Conservation (phyloP, 2,113 vertebrate species). For the Oreochromis niloticus region DNA sequence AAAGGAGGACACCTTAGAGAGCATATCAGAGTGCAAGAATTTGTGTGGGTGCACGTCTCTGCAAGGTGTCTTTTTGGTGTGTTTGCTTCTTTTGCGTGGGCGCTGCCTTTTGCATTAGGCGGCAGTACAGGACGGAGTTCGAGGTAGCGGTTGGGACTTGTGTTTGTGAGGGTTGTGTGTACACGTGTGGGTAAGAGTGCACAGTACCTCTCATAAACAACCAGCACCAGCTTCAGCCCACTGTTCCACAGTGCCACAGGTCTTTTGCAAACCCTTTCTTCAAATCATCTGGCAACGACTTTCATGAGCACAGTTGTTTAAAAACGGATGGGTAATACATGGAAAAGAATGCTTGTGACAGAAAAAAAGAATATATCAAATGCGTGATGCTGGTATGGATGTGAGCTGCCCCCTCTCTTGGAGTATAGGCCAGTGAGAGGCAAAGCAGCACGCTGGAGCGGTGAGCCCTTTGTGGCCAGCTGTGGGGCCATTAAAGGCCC, state of each 20-base stretch:
- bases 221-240: conserved; percentile 9
- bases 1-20: conserved; percentile 56
- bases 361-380: not conserved
- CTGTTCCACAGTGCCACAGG: not conserved
- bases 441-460: conserved; percentile 32
- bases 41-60: conserved; percentile 65
- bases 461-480: conserved; percentile 63
- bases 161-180: not conserved
- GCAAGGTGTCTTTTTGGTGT: conserved; percentile 56
- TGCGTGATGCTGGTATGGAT: not conserved
- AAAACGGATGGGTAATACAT: not conserved
- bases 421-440: conserved; percentile 29
- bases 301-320: not conserved
- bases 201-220: conserved; percentile 40
- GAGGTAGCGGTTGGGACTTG: conserved; percentile 38
- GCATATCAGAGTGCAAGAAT: conserved; percentile 37
- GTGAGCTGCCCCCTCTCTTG: not conserved
- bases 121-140: conserved; percentile 42
- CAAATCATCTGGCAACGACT: not conserved
- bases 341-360: not conserved
- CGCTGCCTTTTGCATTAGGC: conserved; percentile 58
- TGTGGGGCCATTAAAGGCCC: conserved; percentile 68
- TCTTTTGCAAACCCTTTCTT: not conserved
- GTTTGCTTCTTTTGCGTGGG: conserved; percentile 52
- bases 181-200: conserved; percentile 17